These are phyloP conservation scores for Drosophila kanekoi DNA, from an alignment of 2,888 invertebrate species.

Conservation along the genomic window DNA sequence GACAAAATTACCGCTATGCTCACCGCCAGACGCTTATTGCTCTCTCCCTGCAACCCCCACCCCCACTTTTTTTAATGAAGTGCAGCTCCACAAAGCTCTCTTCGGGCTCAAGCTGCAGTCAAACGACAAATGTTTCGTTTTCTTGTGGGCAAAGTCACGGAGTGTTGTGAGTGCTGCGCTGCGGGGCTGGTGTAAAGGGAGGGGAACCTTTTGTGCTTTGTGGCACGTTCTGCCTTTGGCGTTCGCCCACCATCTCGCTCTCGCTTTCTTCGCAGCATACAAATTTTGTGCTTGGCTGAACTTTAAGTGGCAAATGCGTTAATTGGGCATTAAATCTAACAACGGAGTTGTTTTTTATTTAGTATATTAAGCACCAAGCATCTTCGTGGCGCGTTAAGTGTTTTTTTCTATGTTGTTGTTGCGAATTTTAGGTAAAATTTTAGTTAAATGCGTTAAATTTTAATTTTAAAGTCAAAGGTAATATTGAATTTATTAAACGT, in stretches of 20 bases:
- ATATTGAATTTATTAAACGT: no score
- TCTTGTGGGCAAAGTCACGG: conserved; percentile 35
- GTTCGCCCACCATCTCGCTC: neutral
- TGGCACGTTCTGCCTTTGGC: conserved; percentile 59
- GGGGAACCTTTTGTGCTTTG: conserved; percentile 57
- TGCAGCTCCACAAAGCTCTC: conserved; percentile 50
- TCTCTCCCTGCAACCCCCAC: neutral
- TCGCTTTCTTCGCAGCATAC: conserved; percentile 41
- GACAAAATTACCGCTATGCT: conserved; percentile 47
- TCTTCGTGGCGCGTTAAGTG: neutral
- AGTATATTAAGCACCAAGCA: no score
- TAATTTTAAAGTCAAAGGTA: no score
- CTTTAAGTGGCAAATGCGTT: conserved; percentile 72
- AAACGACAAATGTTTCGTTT: conserved; percentile 66
- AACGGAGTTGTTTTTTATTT: conserved; percentile 19
- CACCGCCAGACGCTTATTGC: conserved; percentile 11
- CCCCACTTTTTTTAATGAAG: conserved; percentile 60
- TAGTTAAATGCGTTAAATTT: no score
- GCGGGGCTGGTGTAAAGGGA: neutral
- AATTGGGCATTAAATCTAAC: conserved; percentile 77
- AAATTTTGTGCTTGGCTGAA: conserved; percentile 65
- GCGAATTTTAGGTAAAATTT: no score
- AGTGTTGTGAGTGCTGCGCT: neutral
- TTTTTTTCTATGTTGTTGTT: no score
- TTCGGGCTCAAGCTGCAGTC: conserved; percentile 46